Evolutionary conservation across 1,140 invertebrate species (phyloP), one percentile per base, ranked within the genome.

Genomic region (Zaprionus kolodkinae): DNA sequence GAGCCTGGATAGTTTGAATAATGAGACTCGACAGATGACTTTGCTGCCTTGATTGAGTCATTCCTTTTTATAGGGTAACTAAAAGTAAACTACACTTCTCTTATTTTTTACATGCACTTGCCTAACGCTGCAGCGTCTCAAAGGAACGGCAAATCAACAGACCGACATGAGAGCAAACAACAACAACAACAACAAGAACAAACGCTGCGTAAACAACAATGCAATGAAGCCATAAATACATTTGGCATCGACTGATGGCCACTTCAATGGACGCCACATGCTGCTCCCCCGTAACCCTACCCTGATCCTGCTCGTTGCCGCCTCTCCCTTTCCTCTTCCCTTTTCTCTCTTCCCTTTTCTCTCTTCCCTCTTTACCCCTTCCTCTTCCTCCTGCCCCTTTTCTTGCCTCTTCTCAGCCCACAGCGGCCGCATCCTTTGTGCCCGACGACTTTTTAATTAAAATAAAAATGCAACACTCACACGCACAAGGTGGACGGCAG

Each of bases 211-310:
- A 50, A 70, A 70, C 38, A 72, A 63, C 59, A 72, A 72, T 71
- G 80, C 84, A 89, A 88, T 88, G 81, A 88, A 88, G 80, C 84
- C 84, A 79, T 88, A 89, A 88, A 88, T 88, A 84, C 80, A 89
- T 88, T 87, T 87, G 84, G 85, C 81, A 88, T 86, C 76, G 77
- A 55, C 40, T 64, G 77, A 80, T 88, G 84, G 76, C 79, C 83
- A 87, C 80, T 87, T 87, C 76, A 87, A 77, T 69, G 67, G 45
- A 25, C 67, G 35, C 38, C 45, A 38, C 56, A 66, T 15, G 13
- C 52, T 35, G 36, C 48, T 43, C 21, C 45, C 27, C 27, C 27
- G 2, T 4, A 4, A 27, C 25, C 1, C 25, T 1, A 21, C 15
- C 3, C 45, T 15, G 17, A 11, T 45, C 38, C n/a, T 9, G 10